phyloP scores from a whole-genome alignment of 2,113 vertebrate genomes.

The Pomatostomus ruficeps region DNA sequence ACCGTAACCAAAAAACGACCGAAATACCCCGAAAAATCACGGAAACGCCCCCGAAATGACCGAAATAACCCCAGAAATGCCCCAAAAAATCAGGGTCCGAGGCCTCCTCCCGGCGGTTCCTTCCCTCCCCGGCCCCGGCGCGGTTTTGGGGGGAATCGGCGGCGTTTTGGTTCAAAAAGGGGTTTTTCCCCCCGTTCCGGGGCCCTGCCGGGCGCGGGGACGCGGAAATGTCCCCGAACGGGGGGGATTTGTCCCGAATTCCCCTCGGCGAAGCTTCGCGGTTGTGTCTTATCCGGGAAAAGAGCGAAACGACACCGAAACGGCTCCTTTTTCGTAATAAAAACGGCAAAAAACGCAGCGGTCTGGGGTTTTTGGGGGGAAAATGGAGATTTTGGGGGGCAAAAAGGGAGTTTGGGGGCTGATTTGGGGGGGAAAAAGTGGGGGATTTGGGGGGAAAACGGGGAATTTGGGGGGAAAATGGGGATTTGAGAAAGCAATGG shows the following conservation, averaged over 20 bases:
- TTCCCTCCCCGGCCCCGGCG: not conserved
- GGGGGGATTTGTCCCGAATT: not conserved
- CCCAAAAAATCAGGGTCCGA: not conserved
- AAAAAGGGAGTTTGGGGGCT: too few species aligned
- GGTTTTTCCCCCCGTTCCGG: not conserved
- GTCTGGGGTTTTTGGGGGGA: not conserved
- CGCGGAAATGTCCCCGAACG: not conserved
- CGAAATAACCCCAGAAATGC: not conserved
- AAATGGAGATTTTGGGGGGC: not conserved
- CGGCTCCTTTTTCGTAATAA: not conserved
- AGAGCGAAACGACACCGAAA: not conserved
- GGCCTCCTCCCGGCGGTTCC: not conserved
- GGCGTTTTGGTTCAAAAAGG: not conserved
- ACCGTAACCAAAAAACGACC: accelerated
- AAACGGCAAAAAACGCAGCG: accelerated
- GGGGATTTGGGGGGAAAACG: not conserved
- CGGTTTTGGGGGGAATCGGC: not conserved
- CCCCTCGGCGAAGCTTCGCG: not conserved
- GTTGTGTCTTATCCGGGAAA: not conserved
- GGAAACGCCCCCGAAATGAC: not conserved
- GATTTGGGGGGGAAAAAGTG: too few species aligned
- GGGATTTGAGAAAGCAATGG: not conserved
- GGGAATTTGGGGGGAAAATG: not conserved
- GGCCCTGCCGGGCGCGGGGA: not conserved
- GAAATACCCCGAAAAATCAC: too few species aligned